A percentile compares a stretch with the other conserved stretches of the same genome.
Evolutionary conservation across 1,140 invertebrate genomes (phyloP).

Genomic region (Drosophila athabasca): DNA sequence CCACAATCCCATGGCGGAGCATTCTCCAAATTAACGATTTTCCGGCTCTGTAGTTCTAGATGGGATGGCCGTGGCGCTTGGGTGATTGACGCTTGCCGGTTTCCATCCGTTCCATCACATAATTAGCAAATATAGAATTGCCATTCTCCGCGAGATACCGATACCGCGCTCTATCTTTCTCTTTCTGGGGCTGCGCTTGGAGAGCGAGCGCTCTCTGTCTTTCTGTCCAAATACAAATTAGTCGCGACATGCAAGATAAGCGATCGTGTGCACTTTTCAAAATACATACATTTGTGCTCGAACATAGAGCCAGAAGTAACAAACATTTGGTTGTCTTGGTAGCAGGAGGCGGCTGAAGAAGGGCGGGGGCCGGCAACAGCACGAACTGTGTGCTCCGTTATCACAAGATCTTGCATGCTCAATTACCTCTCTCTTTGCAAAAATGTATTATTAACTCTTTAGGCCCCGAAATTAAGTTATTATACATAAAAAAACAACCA

Average conservation of each 20-base stretch:
- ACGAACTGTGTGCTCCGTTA: slow-evolving; percentile 39
- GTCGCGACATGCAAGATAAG: slow-evolving; percentile 72
- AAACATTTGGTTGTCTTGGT: slow-evolving; percentile 40
- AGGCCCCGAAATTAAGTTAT: slow-evolving; percentile 36
- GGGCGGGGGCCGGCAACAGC: slow-evolving; percentile 17
- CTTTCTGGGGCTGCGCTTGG: slow-evolving; percentile 7
- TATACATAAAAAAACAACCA: slow-evolving; percentile 14
- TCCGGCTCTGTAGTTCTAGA: not conserved
- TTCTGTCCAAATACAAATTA: slow-evolving; percentile 65
- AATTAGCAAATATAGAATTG: slow-evolving; percentile 56
- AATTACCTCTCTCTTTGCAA: slow-evolving; percentile 52
- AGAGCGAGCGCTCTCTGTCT: not conserved
- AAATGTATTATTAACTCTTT: slow-evolving; percentile 35
- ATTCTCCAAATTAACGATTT: not conserved
- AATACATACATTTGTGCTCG: slow-evolving; percentile 1
- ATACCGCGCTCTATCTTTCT: slow-evolving; percentile 12
- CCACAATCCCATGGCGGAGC: not conserved
- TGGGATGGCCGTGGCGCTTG: slow-evolving; percentile 6
- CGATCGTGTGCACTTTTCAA: slow-evolving; percentile 53
- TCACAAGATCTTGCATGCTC: slow-evolving; percentile 58
- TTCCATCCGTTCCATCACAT: slow-evolving; percentile 32
- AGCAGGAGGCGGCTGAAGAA: not conserved
- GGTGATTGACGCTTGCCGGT: not conserved
- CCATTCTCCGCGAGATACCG: slow-evolving; percentile 6
- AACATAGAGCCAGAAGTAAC: slow-evolving; percentile 36